phyloP scores from a whole-genome alignment of 1,140 invertebrate species.

The Trachelipus rathkii region DNA sequence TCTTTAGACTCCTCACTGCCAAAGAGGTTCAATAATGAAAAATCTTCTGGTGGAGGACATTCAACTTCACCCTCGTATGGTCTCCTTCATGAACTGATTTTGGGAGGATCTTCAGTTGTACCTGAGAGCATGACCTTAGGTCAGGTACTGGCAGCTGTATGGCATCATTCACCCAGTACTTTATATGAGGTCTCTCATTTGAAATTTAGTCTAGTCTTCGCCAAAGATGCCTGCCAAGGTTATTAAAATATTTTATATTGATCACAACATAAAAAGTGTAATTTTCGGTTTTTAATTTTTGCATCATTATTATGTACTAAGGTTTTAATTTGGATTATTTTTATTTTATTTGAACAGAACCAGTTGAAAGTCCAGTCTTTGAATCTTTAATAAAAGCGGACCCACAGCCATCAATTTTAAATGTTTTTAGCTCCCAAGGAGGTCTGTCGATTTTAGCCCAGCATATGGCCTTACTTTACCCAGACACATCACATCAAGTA shows the following conservation, averaged over 20 bases:
- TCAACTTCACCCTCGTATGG: not conserved
- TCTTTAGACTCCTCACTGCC: too few species aligned
- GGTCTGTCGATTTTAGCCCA: slow-evolving; percentile 81
- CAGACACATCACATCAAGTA: slow-evolving; percentile 56
- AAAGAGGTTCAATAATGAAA: too few species aligned
- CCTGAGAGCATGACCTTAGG: slow-evolving; percentile 30
- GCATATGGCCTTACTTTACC: slow-evolving; percentile 77
- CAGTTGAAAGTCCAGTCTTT: slow-evolving; percentile 25
- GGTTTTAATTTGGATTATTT: not conserved
- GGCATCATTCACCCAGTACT: slow-evolving; percentile 30
- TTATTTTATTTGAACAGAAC: slow-evolving; percentile 19
- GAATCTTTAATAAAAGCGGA: slow-evolving; percentile 25
- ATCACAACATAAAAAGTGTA: not conserved
- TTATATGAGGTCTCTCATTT: slow-evolving; percentile 34
- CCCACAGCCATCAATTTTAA: slow-evolving; percentile 63
- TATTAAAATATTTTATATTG: not conserved
- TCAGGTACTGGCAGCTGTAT: slow-evolving; percentile 41
- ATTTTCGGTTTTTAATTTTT: too few species aligned
- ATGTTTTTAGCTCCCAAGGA: slow-evolving; percentile 76
- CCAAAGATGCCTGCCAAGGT: slow-evolving; percentile 5
- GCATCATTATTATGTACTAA: not conserved
- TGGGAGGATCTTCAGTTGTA: slow-evolving; percentile 16
- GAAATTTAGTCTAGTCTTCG: slow-evolving; percentile 10
- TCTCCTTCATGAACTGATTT: not conserved
- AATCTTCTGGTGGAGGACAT: too few species aligned